Percentiles rank a stretch among this genome's conserved stretches.
Conservation (phyloP, 2,797 vertebrate genomes). For the Hippopotamyrus pictus region DNA sequence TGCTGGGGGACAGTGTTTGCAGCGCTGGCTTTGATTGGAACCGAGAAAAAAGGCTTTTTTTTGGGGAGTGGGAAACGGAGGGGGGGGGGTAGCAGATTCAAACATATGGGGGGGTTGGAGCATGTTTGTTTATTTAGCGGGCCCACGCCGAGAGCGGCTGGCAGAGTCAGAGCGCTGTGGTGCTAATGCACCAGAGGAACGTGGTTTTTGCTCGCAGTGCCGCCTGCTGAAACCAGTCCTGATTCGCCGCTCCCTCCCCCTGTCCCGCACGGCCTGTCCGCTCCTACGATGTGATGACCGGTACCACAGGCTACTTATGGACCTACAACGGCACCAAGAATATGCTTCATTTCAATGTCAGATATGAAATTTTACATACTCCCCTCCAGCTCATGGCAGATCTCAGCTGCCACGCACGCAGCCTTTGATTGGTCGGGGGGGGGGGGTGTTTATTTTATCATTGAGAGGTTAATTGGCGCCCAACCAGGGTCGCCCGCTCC, state of each 20-base stretch:
- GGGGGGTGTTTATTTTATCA: conserved; percentile 11
- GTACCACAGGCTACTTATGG: neutral
- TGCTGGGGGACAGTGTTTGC: conserved; percentile 58
- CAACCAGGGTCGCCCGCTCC: neutral
- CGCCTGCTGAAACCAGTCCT: neutral
- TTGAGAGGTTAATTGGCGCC: conserved; percentile 8
- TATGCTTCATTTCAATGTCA: neutral
- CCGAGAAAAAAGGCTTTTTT: neutral
- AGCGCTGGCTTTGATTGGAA: conserved; percentile 54
- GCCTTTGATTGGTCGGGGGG: neutral
- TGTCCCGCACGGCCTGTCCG: neutral
- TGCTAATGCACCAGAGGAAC: neutral
- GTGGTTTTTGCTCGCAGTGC: neutral
- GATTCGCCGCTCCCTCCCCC: neutral
- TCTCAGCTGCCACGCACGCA: neutral
- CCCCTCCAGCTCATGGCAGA: neutral
- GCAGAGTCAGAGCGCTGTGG: neutral
- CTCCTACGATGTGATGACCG: neutral
- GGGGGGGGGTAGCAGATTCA: neutral
- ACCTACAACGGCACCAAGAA: neutral
- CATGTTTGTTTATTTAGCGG: conserved; percentile 11
- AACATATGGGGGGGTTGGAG: neutral
- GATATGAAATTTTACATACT: neutral
- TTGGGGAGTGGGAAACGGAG: neutral
- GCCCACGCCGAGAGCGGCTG: neutral